phyloP scores from a whole-genome alignment of 2,113 vertebrate species.

The Clarias gariepinus region DNA sequence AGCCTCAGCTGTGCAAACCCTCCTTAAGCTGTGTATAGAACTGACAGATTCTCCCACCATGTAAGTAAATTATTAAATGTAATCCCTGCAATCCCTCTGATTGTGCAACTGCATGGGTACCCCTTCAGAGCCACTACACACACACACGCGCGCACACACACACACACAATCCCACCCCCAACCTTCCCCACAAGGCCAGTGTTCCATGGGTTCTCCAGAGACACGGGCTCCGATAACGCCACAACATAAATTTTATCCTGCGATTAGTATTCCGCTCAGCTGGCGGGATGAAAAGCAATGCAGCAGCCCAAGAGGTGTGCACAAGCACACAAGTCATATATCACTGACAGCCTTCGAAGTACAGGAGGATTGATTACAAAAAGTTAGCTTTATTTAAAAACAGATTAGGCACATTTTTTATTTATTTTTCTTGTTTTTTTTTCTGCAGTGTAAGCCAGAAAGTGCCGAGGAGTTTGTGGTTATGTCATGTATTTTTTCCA shows the following conservation, averaged over 20 bases:
- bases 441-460: slow-evolving; percentile 39
- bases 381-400: slow-evolving; percentile 87
- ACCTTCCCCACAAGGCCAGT: slow-evolving; percentile 50
- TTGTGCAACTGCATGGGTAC: slow-evolving; percentile 32
- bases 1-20: slow-evolving; percentile 38
- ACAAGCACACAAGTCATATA: slow-evolving; percentile 88
- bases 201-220: slow-evolving; percentile 59
- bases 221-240: slow-evolving; percentile 76
- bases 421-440: slow-evolving; percentile 14
- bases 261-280: slow-evolving; percentile 88
- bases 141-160: not conserved
- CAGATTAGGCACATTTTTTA: slow-evolving; percentile 77
- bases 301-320: slow-evolving; percentile 81
- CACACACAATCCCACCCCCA: slow-evolving; percentile 34
- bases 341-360: slow-evolving; percentile 84
- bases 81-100: slow-evolving; percentile 52
- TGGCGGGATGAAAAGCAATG: slow-evolving; percentile 81
- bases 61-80: slow-evolving; percentile 57
- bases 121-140: not conserved
- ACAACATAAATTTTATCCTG: slow-evolving; percentile 84
- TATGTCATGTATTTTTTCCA: slow-evolving; percentile 33
- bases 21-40: slow-evolving; percentile 42
- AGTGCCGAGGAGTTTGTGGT: slow-evolving; percentile 20
- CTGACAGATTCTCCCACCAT: slow-evolving; percentile 44
- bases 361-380: slow-evolving; percentile 82